Base-by-base conservation (phyloP, 1,140 invertebrate species). In the Luehdorfia chinensis region DNA sequence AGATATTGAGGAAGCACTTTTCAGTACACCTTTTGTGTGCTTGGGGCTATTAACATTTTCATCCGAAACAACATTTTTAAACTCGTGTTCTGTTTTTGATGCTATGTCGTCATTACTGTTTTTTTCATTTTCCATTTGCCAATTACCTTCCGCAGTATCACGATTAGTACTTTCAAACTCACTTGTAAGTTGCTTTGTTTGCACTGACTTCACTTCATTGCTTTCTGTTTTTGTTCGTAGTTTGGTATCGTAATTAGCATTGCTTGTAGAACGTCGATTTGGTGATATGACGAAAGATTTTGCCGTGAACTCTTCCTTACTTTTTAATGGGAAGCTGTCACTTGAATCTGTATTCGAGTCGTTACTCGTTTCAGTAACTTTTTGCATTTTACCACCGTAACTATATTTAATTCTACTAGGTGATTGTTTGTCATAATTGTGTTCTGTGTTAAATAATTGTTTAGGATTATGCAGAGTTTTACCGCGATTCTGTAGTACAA, bases 11-110 rank as follows among this genome's bases (percentile, higher is more conserved):
- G 74, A 77, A 8, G 83, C 76, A 53, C 84, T 86, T 80, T 91
- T 91, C 7, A 91, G 55, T 15, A 90, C 89, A 39, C 90, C 84
- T 76, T 88, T 91, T 4, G 79, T 80, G 66, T 70, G 69, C 54
- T 75, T 84, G 12, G 16, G 46, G 30, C 34, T 62, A 37, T 45
- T 66, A 7, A 81, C 45, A 50, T 77, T 80, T 21, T 87, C 77
- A 31, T 74, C 74, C 8, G 79, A 85, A 16, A 59, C 56, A 33
- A 51, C 46, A 49, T 70, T 70, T 62, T 57, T 65, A 12, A 55
- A 49, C 30, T 59, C 50, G n/a, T 48, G 51, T 19, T 71, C 52
- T 14, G 50, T 30, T 39, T 65, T 41, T 5, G 74, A 73, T 46
- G 72, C 63, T 16, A 59, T 36, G 36, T 70, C 65, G 16, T 81